Evolutionary conservation across 1,140 invertebrate genomes (phyloP).

Genomic region (Pogonus chalceus): DNA sequence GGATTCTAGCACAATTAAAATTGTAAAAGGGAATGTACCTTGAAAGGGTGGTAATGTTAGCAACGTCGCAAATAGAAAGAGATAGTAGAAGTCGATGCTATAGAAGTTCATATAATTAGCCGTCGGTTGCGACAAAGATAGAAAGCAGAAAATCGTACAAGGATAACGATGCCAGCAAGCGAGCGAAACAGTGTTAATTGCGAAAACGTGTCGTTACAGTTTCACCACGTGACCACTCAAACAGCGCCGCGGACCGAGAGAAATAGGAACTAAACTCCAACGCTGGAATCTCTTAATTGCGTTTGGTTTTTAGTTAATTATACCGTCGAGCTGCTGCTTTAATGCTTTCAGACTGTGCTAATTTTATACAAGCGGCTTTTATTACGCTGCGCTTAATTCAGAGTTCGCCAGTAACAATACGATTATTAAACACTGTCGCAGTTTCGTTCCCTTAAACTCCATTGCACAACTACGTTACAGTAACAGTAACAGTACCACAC

Average conservation of each 20-base stretch:
- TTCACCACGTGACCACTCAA: slow-evolving; percentile 10
- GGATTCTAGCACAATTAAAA: too few relatives aligned
- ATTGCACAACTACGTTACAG: not conserved
- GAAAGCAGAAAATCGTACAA: not conserved
- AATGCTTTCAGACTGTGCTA: not conserved
- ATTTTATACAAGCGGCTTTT: not conserved
- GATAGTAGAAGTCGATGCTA: not conserved
- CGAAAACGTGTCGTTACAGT: slow-evolving; percentile 9
- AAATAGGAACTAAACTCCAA: not conserved
- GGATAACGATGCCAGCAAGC: not conserved
- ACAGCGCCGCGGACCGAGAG: not conserved
- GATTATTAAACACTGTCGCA: not conserved
- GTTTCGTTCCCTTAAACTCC: not conserved
- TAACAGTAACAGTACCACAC: not conserved
- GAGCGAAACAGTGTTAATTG: slow-evolving; percentile 3
- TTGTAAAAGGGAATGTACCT: not conserved
- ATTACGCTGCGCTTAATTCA: not conserved
- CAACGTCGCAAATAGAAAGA: not conserved
- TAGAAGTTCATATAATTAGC: not conserved
- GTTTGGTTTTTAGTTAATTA: slow-evolving; percentile 7
- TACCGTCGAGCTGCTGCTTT: not conserved
- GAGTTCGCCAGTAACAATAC: not conserved
- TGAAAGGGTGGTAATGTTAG: not conserved
- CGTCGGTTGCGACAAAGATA: not conserved
- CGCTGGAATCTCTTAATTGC: not conserved